These are phyloP conservation scores for Hirudo medicinalis DNA, from an alignment of 1,140 invertebrate species.

Conservation along the genomic window DNA sequence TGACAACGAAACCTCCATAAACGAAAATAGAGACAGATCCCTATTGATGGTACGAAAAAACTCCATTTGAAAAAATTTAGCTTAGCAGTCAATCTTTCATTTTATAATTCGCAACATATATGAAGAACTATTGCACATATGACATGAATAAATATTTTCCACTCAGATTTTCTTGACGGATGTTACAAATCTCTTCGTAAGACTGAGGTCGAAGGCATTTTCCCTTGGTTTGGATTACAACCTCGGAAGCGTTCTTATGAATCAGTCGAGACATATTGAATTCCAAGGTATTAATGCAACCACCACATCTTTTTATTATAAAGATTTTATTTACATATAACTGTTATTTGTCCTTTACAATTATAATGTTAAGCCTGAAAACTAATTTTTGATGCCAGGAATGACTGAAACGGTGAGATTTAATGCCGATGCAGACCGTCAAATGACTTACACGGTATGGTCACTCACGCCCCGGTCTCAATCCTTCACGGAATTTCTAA, in stretches of 20 bases:
- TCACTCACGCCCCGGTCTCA: neutral
- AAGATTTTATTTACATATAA: too few relatives aligned
- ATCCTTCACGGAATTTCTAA: neutral
- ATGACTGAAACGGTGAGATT: neutral
- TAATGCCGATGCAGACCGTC: neutral
- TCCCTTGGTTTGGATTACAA: neutral
- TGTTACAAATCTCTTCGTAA: neutral
- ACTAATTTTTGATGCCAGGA: neutral
- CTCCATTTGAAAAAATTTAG: neutral
- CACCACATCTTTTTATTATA: neutral
- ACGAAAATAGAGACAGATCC: neutral
- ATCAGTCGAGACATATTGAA: neutral
- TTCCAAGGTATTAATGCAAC: neutral
- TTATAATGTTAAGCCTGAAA: too few relatives aligned
- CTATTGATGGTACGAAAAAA: neutral
- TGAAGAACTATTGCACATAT: neutral
- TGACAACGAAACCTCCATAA: neutral
- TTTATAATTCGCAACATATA: neutral
- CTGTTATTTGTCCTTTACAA: too few relatives aligned
- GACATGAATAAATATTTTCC: neutral
- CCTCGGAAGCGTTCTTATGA: neutral
- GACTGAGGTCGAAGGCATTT: neutral
- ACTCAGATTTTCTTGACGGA: neutral
- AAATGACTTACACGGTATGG: slow-evolving; percentile 5
- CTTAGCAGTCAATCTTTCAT: neutral